Evolutionary conservation across 1,140 invertebrate species (phyloP), one percentile per base, ranked within the genome.

Genomic region (Odontomachus brunneus): DNA sequence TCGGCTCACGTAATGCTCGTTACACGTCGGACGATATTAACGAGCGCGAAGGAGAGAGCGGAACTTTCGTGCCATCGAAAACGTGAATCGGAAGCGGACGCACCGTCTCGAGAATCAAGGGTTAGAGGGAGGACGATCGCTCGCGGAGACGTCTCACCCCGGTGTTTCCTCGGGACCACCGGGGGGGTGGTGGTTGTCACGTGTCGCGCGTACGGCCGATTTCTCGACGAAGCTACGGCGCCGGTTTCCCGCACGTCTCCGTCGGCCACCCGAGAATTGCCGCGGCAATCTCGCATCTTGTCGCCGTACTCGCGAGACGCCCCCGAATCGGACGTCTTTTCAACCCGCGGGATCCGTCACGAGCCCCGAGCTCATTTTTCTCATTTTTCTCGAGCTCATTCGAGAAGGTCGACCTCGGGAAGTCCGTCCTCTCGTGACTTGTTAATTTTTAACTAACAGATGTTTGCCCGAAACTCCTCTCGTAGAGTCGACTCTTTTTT

Each of bases 1-100:
- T 89, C 88, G 78, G 53, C 76, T 89, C 88, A 89, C 88, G 88
- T 89, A 89, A 89, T 87, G 82, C 88, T 89, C 88, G 85, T 89
- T 89, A 89, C 85, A 84, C 83, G 87, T 89, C 82, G 87, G 73
- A 85, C 82, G 88, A 87, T 89, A 89, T 89, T 89, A 89, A 89
- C 88, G 88, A 89, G 88, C 86, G 73, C 60, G 49, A 49, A 82
- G 38, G 38, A 73, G 83, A 88, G 84, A 80, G 83, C 87, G 84
- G 85, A 84, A 89, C 85, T 86, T 81, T 87, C 84, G 66, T 87
- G 74, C 82, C 85, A 82, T 88, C 82, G 66, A 87, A 89, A 89
- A 89, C 84, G 87, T 82, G 88, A 89, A 89, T 82, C 88, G 88
- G 88, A 89, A 89, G 55, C 87, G 88, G 84, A 87, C 88, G 84